Evolutionary conservation across 2,113 vertebrate genomes (phyloP).

Genomic region (Chelonoidis abingdonii): DNA sequence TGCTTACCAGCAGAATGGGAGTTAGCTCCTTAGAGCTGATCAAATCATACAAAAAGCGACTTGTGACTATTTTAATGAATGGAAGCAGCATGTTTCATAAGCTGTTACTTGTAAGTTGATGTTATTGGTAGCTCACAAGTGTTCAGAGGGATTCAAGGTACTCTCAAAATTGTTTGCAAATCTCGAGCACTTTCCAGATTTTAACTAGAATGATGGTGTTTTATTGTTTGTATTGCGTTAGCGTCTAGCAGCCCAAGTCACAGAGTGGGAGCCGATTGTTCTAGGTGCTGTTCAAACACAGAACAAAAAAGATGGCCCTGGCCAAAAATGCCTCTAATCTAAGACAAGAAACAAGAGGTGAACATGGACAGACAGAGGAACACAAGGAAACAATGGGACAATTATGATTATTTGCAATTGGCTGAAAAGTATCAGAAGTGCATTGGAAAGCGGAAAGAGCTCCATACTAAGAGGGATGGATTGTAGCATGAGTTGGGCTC

Average conservation of each 20-base stretch:
- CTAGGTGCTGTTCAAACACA: neutral
- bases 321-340: neutral
- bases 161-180: neutral
- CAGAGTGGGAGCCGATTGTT: neutral
- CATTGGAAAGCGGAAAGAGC: neutral
- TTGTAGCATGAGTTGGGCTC: neutral
- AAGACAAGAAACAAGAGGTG: neutral
- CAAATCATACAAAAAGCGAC: neutral
- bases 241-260: neutral
- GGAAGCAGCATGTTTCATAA: fast-evolving
- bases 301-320: neutral
- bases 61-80: fast-evolving
- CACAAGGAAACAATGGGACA: neutral
- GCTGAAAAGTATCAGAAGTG: neutral
- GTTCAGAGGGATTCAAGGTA: fast-evolving
- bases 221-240: neutral
- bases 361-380: neutral
- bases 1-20: neutral
- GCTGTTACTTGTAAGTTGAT: neutral
- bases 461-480: neutral
- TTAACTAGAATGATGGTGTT: fast-evolving
- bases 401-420: neutral
- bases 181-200: fast-evolving
- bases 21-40: neutral
- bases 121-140: neutral